Evolutionary conservation across 2,797 vertebrate species (phyloP).

Genomic region (Siniperca undulata): DNA sequence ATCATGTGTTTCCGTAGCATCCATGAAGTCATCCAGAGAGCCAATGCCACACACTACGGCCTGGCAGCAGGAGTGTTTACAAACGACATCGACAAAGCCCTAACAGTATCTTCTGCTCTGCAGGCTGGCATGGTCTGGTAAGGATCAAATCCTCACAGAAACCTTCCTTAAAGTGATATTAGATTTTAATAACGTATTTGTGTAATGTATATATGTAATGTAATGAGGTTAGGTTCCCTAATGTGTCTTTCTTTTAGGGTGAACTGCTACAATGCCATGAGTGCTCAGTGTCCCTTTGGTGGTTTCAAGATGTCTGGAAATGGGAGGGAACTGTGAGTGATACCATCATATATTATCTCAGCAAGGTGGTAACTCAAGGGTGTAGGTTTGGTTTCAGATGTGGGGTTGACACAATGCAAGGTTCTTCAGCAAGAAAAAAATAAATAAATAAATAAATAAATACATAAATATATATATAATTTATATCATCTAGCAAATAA

Average conservation of each 20-base stretch:
- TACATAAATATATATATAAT: background rate
- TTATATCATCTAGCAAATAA: background rate
- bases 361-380: background rate
- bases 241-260: constrained; percentile 82
- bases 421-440: background rate
- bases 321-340: constrained; percentile 92
- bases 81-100: constrained; percentile 89
- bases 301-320: constrained; percentile 97
- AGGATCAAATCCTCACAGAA: constrained; percentile 42
- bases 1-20: constrained; percentile 90
- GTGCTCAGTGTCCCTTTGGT: constrained; percentile 89
- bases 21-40: constrained; percentile 90
- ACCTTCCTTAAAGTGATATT: background rate
- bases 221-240: background rate
- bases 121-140: constrained; percentile 93
- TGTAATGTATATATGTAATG: background rate
- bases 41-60: constrained; percentile 90
- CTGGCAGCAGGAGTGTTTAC: constrained; percentile 92
- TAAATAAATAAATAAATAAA: no score
- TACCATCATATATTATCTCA: background rate
- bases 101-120: constrained; percentile 88
- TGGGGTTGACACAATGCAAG: background rate
- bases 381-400: background rate
- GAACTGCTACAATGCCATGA: constrained; percentile 89
- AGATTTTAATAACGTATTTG: background rate